Conservation (phyloP, 2,113 vertebrate species). For the Montifringilla adamsi region DNA sequence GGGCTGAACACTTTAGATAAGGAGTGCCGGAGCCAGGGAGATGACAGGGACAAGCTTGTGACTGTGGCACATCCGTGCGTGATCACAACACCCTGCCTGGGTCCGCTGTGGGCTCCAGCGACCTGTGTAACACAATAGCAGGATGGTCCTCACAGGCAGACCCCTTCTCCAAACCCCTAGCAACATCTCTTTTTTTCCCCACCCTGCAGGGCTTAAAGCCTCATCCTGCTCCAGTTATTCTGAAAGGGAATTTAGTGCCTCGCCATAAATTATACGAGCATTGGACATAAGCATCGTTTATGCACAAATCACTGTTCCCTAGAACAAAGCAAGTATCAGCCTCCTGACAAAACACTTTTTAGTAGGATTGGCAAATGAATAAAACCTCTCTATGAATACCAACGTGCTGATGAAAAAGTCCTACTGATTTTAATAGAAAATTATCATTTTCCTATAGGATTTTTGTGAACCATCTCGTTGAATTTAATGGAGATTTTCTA, state of each 20-base stretch:
- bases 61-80: not conserved
- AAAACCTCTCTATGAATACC: conserved; percentile 46
- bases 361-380: conserved; percentile 55
- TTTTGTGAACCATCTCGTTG: conserved; percentile 35
- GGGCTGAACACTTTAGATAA: conserved; percentile 67
- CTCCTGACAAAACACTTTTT: conserved; percentile 63
- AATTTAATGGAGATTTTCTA: conserved; percentile 64
- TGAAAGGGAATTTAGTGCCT: conserved; percentile 45
- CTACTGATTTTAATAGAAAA: conserved; percentile 45
- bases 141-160: not conserved
- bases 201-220: not conserved
- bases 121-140: not conserved
- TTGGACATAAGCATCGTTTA: conserved; percentile 45
- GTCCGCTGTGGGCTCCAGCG: not conserved
- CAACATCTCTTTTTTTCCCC: not conserved
- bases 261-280: not conserved
- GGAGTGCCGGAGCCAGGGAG: conserved; percentile 29
- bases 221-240: conserved; percentile 14
- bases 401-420: conserved; percentile 14
- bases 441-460: conserved; percentile 58
- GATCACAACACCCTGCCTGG: not conserved
- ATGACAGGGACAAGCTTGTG: conserved; percentile 24
- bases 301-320: conserved; percentile 54
- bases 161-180: not conserved
- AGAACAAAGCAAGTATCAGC: conserved; percentile 58